A percentile compares a stretch with the other conserved stretches of the same genome.
Conservation (phyloP, 2,113 vertebrate genomes). For the Sylvilagus bachmani region DNA sequence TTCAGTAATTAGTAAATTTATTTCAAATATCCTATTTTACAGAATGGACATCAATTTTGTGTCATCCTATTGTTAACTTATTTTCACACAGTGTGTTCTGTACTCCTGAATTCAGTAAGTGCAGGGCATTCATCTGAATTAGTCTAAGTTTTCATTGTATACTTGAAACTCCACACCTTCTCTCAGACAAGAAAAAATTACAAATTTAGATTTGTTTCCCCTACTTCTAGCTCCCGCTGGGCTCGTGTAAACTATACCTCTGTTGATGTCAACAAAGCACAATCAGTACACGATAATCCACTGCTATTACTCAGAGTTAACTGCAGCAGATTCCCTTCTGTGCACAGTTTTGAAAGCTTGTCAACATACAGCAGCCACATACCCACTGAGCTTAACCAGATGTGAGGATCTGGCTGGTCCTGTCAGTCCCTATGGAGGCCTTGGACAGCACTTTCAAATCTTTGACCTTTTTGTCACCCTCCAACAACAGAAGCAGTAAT, state of each 20-base stretch:
- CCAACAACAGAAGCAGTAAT: conserved; percentile 40
- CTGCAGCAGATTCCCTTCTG: conserved; percentile 25
- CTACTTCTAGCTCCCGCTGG: background rate
- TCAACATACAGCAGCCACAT: conserved; percentile 47
- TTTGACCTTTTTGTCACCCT: conserved; percentile 63
- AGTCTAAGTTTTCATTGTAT: background rate
- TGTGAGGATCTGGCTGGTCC: background rate
- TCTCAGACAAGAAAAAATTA: conserved; percentile 49
- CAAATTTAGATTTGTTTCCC: background rate
- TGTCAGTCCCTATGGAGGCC: background rate
- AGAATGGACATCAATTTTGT: background rate
- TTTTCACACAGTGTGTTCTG: rapidly evolving
- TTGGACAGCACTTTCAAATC: background rate
- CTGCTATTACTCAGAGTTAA: conserved; percentile 34
- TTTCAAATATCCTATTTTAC: background rate
- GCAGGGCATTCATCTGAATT: background rate
- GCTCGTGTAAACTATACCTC: conserved; percentile 10
- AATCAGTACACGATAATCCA: conserved; percentile 25
- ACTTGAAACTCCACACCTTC: background rate
- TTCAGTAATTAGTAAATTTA: background rate
- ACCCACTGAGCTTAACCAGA: conserved; percentile 69
- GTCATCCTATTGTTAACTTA: rapidly evolving
- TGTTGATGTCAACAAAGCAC: conserved; percentile 60
- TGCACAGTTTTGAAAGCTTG: conserved; percentile 73
- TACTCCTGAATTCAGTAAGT: background rate